These are phyloP conservation scores for Falcunculus frontatus DNA, from an alignment of 2,113 vertebrate species.

Conservation along the genomic window DNA sequence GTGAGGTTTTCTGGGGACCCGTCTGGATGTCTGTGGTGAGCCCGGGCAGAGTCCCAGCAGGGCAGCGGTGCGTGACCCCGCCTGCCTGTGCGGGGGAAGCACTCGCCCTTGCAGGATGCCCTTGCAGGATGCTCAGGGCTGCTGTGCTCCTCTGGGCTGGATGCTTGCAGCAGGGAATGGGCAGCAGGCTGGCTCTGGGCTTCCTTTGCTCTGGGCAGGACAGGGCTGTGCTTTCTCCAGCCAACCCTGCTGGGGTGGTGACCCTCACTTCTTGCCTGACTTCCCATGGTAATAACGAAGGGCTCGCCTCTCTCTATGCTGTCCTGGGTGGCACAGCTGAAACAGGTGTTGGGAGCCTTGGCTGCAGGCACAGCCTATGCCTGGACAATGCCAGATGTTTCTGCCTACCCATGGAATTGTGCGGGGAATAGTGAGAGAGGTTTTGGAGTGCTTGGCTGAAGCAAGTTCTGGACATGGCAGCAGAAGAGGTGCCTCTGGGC, in stretches of 20 bases:
- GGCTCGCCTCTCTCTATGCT: fast-evolving
- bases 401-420: background rate
- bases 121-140: background rate
- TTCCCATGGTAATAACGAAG: fast-evolving
- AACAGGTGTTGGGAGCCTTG: background rate
- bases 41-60: background rate
- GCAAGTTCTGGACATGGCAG: background rate
- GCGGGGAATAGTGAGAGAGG: fast-evolving
- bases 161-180: background rate
- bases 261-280: background rate
- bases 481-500: background rate
- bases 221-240: background rate
- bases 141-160: background rate
- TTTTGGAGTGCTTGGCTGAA: background rate
- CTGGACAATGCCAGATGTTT: background rate
- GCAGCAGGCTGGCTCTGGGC: background rate
- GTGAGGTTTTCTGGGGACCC: background rate
- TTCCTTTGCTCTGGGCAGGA: background rate
- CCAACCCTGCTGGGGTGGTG: background rate
- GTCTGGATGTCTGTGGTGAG: background rate
- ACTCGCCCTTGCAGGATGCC: background rate
- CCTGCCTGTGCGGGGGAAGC: background rate
- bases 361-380: background rate
- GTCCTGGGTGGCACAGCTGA: background rate
- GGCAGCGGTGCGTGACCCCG: background rate